These are phyloP conservation scores for Gari tellinella DNA, from an alignment of 2,888 invertebrate species.

Conservation along the genomic window DNA sequence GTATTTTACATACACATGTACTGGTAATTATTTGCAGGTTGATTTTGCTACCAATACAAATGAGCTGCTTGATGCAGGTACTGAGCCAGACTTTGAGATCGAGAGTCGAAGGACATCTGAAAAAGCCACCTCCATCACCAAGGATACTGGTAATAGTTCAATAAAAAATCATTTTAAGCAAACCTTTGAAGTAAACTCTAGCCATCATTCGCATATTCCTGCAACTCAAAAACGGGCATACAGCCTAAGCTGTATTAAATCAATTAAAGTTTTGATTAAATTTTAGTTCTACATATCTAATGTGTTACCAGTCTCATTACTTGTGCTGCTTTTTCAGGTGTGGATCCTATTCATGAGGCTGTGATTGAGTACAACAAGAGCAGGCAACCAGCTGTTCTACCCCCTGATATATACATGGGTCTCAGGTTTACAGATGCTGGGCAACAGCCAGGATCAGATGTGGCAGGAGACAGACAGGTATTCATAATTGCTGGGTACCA, in stretches of 20 bases:
- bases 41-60: constrained; percentile 77
- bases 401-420: constrained; percentile 81
- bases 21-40: constrained; percentile 73
- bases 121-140: constrained; percentile 75
- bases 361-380: constrained; percentile 75
- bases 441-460: constrained; percentile 23
- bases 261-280: no score
- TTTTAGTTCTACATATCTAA: no score
- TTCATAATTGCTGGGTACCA: no score
- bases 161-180: no score
- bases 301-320: no score
- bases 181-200: no score
- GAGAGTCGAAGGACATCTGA: constrained; percentile 69
- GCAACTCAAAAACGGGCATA: no score
- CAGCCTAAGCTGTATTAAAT: no score
- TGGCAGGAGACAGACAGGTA: constrained; percentile 26
- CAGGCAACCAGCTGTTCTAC: constrained; percentile 70
- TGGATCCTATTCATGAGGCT: constrained; percentile 79
- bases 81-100: constrained; percentile 69
- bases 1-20: no score
- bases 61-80: constrained; percentile 70
- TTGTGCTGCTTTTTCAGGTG: constrained; percentile 60
- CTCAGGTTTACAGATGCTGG: constrained; percentile 73
- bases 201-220: no score
- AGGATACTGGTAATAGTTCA: constrained; percentile 71